A percentile compares a stretch with the other conserved stretches of the same genome.
These are phyloP conservation scores for Malaclemys terrapin DNA, from an alignment of 2,113 vertebrate genomes.

Conservation along the genomic window DNA sequence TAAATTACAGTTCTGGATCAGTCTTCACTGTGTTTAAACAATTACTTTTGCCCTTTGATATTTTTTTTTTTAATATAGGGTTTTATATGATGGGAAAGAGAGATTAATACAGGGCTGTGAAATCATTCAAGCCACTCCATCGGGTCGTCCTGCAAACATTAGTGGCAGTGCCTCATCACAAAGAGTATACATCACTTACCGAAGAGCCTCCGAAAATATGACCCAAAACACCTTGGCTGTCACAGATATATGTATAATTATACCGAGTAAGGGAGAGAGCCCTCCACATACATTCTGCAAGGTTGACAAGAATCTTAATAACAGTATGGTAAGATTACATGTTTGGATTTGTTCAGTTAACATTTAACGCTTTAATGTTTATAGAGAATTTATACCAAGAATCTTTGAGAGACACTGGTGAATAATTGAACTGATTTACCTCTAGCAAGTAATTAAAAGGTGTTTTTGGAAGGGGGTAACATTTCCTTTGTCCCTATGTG, in stretches of 20 bases:
- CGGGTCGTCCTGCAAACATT: slow-evolving; percentile 94
- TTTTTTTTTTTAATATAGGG: slow-evolving; percentile 76
- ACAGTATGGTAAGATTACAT: slow-evolving; percentile 91
- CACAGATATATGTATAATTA: slow-evolving; percentile 96
- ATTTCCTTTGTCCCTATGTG: not conserved
- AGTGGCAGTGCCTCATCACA: slow-evolving; percentile 93
- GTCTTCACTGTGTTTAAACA: not conserved
- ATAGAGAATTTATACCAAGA: not conserved
- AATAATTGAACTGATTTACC: not conserved
- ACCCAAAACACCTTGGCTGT: slow-evolving; percentile 93
- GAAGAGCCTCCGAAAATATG: slow-evolving; percentile 91
- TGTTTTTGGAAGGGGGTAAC: not conserved
- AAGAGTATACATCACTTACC: slow-evolving; percentile 94
- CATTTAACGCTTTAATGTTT: rapidly evolving
- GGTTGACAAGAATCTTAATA: slow-evolving; percentile 98
- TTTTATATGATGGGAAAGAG: slow-evolving; percentile 98
- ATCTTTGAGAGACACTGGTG: not conserved
- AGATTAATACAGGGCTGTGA: slow-evolving; percentile 96
- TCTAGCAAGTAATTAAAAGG: not conserved
- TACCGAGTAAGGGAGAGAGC: slow-evolving; percentile 95
- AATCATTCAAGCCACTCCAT: slow-evolving; percentile 94
- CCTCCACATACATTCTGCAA: slow-evolving; percentile 99
- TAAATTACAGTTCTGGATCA: not conserved
- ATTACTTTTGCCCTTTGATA: not conserved
- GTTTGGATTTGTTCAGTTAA: not conserved